These are phyloP conservation scores for Heliconius aoede DNA, from an alignment of 2,888 invertebrate genomes.

Conservation along the genomic window DNA sequence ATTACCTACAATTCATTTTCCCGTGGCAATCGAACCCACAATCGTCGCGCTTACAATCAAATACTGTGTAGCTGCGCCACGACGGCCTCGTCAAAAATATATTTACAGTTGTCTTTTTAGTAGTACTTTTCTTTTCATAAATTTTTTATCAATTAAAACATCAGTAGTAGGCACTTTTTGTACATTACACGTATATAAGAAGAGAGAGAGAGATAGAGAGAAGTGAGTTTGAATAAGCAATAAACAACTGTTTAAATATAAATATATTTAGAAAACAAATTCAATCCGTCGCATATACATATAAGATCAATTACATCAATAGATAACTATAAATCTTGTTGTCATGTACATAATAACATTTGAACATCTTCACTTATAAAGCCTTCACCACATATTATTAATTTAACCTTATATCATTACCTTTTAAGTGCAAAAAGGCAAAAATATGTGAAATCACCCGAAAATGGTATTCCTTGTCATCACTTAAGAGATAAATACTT, in stretches of 20 bases:
- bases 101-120: too few relatives aligned
- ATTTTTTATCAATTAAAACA: too few relatives aligned
- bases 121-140: too few relatives aligned
- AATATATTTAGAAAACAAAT: too few relatives aligned
- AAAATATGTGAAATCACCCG: conserved; percentile 1
- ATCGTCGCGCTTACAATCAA: neutral
- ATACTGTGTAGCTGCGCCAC: neutral
- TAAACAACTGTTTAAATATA: too few relatives aligned
- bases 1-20: too few relatives aligned
- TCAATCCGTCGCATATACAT: too few relatives aligned
- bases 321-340: neutral
- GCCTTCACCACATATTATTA: neutral
- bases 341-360: neutral
- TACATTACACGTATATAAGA: too few relatives aligned
- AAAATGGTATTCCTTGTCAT: conserved; percentile 11
- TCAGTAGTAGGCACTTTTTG: too few relatives aligned
- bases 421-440: neutral
- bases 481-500: neutral
- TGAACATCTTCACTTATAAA: neutral
- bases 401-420: neutral
- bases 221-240: too few relatives aligned
- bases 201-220: too few relatives aligned
- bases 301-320: neutral
- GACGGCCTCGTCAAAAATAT: too few relatives aligned
- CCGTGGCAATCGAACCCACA: neutral